Evolutionary conservation across 2,797 vertebrate species (phyloP).

Genomic region (Silurus aristotelis): DNA sequence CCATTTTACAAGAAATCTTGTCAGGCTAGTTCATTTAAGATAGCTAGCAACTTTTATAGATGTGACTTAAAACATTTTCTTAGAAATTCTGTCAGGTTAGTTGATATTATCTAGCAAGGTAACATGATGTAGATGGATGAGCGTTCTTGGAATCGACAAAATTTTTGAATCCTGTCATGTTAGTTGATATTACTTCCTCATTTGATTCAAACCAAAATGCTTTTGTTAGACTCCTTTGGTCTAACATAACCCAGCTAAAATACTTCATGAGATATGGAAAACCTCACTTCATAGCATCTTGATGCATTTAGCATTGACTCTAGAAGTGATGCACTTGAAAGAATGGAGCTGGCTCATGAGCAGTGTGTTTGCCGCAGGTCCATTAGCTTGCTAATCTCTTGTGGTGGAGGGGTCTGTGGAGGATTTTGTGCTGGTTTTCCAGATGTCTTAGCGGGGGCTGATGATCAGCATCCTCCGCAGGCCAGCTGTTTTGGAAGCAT

Average conservation of each 20-base stretch:
- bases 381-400: slow-evolving; percentile 60
- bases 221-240: neutral
- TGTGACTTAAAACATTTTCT: neutral
- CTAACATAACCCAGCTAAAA: slow-evolving; percentile 13
- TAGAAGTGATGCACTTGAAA: slow-evolving; percentile 21
- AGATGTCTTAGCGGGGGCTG: slow-evolving; percentile 49
- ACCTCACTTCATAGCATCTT: slow-evolving; percentile 10
- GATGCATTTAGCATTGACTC: slow-evolving; percentile 37
- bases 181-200: neutral
- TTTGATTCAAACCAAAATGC: slow-evolving; percentile 1
- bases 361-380: slow-evolving; percentile 47
- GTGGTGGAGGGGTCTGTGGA: slow-evolving; percentile 23
- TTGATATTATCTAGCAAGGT: neutral
- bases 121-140: neutral
- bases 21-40: neutral
- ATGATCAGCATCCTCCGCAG: slow-evolving; percentile 2
- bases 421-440: slow-evolving; percentile 39
- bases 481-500: slow-evolving; percentile 32
- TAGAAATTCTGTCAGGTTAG: neutral
- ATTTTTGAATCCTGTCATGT: neutral
- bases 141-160: neutral
- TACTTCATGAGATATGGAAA: slow-evolving; percentile 11
- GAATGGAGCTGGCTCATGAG: slow-evolving; percentile 17
- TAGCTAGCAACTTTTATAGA: neutral
- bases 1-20: neutral